Conservation (phyloP, 2,888 invertebrate genomes). For the Andrena trimmerana region DNA sequence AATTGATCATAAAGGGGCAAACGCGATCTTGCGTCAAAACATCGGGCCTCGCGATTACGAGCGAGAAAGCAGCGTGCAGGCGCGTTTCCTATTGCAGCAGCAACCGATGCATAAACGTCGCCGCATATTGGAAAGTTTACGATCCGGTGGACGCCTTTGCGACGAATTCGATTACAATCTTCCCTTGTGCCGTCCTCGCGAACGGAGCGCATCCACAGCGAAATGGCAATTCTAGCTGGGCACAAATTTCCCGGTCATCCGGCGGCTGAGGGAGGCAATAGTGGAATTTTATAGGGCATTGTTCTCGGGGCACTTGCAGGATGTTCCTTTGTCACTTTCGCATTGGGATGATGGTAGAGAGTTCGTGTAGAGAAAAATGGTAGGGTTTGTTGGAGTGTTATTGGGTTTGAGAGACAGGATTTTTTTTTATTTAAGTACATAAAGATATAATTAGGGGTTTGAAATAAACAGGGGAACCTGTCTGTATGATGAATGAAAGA, state of each 20-base stretch:
- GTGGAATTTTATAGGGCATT: no score
- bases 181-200: slow-evolving; percentile 19
- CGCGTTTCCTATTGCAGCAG: slow-evolving; percentile 3
- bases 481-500: no score
- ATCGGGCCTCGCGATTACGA: background rate
- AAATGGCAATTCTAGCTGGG: slow-evolving; percentile 2
- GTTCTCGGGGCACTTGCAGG: no score
- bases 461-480: no score
- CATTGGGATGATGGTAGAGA: no score
- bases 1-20: background rate
- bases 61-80: background rate
- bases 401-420: no score
- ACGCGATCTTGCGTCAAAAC: background rate
- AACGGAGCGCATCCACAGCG: background rate
- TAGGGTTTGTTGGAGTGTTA: no score
- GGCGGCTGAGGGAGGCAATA: no score
- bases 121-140: slow-evolving; percentile 39
- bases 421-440: no score
- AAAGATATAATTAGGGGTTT: no score
- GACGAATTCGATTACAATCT: slow-evolving; percentile 40
- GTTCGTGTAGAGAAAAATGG: no score
- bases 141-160: slow-evolving; percentile 6
- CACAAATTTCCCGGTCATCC: background rate
- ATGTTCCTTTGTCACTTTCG: no score
- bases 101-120: slow-evolving; percentile 27